Evolutionary conservation across 2,797 vertebrate genomes (phyloP).

Genomic region (Chaenodraco wilsoni): DNA sequence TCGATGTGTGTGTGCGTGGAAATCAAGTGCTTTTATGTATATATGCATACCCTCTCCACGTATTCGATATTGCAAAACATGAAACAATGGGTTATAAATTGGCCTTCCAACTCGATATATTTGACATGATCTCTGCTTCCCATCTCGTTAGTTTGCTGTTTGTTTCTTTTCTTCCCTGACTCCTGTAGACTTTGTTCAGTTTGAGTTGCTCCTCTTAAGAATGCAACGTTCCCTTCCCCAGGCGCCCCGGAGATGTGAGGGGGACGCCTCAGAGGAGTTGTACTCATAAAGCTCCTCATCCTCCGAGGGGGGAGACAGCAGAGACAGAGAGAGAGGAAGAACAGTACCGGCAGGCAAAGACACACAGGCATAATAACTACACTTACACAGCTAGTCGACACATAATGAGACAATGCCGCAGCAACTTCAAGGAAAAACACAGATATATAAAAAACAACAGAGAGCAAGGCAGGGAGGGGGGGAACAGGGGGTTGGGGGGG

Average conservation of each 20-base stretch:
- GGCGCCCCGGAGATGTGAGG: conserved; percentile 85
- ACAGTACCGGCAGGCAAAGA: conserved; percentile 72
- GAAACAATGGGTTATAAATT: conserved; percentile 83
- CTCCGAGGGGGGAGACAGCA: conserved; percentile 73
- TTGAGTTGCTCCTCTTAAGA: conserved; percentile 84
- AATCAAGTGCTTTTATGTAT: conserved; percentile 66
- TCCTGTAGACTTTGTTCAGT: conserved; percentile 84
- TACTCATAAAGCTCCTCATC: conserved; percentile 85
- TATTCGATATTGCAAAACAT: conserved; percentile 73
- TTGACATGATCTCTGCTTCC: conserved; percentile 79
- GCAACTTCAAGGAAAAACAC: conserved; percentile 82
- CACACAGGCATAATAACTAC: conserved; percentile 83
- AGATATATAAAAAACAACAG: conserved; percentile 82
- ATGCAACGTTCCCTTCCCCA: conserved; percentile 82
- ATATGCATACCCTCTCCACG: conserved; percentile 30
- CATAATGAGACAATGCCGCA: conserved; percentile 85
- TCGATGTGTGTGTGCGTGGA: conserved; percentile 31
- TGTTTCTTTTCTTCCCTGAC: conserved; percentile 81
- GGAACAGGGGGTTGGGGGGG: conserved; percentile 59
- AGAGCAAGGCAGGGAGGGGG: conserved; percentile 64
- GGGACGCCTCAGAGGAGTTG: conserved; percentile 85
- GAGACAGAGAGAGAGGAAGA: conserved; percentile 60
- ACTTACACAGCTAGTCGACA: conserved; percentile 84
- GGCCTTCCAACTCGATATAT: conserved; percentile 83
- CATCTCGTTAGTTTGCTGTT: conserved; percentile 83